phyloP scores from a whole-genome alignment of 2,797 vertebrate genomes.

The Amniataba percoides region DNA sequence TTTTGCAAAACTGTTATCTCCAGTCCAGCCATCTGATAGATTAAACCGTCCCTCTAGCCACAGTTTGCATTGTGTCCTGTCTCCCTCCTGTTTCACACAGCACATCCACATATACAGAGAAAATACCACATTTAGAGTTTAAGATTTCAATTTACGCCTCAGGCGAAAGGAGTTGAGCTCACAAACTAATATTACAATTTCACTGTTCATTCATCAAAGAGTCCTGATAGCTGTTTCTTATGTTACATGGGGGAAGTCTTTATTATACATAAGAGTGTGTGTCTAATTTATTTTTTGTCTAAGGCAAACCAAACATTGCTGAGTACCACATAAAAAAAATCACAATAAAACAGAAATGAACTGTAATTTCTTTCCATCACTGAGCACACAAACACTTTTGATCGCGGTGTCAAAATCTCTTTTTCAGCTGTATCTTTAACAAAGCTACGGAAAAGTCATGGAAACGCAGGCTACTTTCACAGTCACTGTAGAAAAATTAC shows the following conservation, averaged over 20 bases:
- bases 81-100: neutral
- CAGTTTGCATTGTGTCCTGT: neutral
- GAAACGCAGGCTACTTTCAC: neutral
- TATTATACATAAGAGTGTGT: no score
- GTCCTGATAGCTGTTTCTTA: no score
- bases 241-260: no score
- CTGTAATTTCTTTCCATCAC: no score
- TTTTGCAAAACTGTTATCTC: conserved; percentile 46
- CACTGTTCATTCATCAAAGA: neutral
- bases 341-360: no score
- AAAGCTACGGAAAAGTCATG: neutral
- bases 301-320: no score
- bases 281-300: no score
- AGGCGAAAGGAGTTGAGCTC: neutral
- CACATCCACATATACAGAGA: neutral
- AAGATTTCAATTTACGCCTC: neutral
- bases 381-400: no score
- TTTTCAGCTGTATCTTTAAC: no score
- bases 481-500: neutral
- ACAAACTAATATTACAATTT: conserved; percentile 9
- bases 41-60: conserved; percentile 21
- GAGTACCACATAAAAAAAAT: no score
- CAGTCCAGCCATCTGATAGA: conserved; percentile 42
- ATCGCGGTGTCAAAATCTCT: no score
- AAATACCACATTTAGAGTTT: neutral